Base-by-base conservation (phyloP, 2,113 vertebrate genomes). In the Halichoerus grypus region DNA sequence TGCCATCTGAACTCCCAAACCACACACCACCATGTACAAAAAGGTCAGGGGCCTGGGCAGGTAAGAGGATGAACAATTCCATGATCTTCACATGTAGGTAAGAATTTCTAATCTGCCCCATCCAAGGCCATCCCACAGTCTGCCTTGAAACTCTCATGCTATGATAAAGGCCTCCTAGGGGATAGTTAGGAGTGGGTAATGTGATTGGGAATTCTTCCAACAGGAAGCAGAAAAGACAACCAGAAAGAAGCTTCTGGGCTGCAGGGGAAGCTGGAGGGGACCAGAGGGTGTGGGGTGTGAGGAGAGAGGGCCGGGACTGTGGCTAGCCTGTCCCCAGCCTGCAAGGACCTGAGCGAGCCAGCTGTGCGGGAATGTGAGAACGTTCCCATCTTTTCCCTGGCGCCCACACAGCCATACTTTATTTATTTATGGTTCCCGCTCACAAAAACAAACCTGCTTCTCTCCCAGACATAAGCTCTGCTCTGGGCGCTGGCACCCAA, bases 381-480 rank as follows among this genome's bases (percentile, higher is more conserved):
- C 1, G 2, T 95, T 84, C 74, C 82, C 42, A 71, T 88, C 92
- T 93, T 93, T 83, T 59, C 55, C 79, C 80, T 80, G 26, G 31
- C 2, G 1, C 91, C 93, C 95, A 91, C 39, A 57, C 22, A 74
- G 61, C 72, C 55, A 22, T 85, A 83, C 71, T 94, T 31, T 94
- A 46, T 95, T 96, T 96, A 97, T 92, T 96, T 97, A 97, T 94
- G 92, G 95, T 82, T 31, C 74, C 49, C 95, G 76, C 89, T 93
- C 89, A 89, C 83, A 79, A 89, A 91, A 94, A 97, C 79, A 96
- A 74, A 95, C 81, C 84, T 39, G 31, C 72, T 96, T 61, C 51
- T 22, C 51, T 83, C 77, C 28, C 57, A 96, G 95, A 95, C 80
- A 77, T 10, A 83, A 96, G 88, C 76, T 85, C 49, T 83, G 72